Evolutionary conservation across 2,113 vertebrate species (phyloP).

Genomic region (Crotalus tigris): DNA sequence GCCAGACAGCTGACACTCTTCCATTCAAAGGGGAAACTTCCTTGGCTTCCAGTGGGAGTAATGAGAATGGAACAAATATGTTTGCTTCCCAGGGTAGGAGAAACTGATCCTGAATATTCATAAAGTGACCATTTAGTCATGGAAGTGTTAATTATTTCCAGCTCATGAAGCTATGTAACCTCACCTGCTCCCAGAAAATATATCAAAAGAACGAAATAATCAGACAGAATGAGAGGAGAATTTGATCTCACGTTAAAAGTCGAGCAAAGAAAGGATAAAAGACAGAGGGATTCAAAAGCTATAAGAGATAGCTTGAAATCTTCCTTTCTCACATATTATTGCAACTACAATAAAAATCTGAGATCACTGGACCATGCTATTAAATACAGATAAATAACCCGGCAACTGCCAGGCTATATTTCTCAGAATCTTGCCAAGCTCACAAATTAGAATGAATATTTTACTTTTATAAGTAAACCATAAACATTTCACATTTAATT

Average conservation of each 20-base stretch:
- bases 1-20: constrained; percentile 74
- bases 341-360: constrained; percentile 44
- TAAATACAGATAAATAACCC: constrained; percentile 60
- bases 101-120: constrained; percentile 78
- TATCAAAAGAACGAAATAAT: constrained; percentile 48
- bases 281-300: background rate
- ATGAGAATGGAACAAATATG: constrained; percentile 62
- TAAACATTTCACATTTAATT: constrained; percentile 1
- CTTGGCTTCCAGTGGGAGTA: constrained; percentile 53
- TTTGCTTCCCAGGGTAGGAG: constrained; percentile 70
- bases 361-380: constrained; percentile 48
- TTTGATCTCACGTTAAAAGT: constrained; percentile 43
- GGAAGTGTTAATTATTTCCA: constrained; percentile 70
- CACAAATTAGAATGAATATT: constrained; percentile 17
- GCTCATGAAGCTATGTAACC: constrained; percentile 60
- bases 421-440: constrained; percentile 24
- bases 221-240: constrained; percentile 38
- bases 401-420: constrained; percentile 38
- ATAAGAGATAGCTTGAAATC: constrained; percentile 34
- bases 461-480: background rate
- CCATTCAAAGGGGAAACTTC: constrained; percentile 64
- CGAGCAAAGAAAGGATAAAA: constrained; percentile 13
- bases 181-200: constrained; percentile 63
- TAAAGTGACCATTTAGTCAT: constrained; percentile 72
- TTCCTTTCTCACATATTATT: constrained; percentile 55